A percentile compares a stretch with the other conserved stretches of the same genome.
Evolutionary conservation across 2,113 vertebrate genomes (phyloP).

Genomic region (Eulacestoma nigropectus): DNA sequence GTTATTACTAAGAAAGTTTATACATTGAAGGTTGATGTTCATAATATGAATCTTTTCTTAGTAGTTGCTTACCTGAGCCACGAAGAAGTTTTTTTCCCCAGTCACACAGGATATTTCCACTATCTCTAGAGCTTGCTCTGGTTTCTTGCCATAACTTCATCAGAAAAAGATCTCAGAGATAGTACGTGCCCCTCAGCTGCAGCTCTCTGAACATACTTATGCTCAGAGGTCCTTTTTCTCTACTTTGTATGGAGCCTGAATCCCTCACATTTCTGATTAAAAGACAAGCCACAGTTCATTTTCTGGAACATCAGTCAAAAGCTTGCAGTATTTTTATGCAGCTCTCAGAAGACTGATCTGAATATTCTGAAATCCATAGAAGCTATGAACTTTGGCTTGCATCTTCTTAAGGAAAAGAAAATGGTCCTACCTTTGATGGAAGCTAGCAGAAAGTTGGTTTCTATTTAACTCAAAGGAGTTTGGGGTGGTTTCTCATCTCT

Average conservation of each 20-base stretch:
- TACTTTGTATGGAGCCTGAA: not conserved
- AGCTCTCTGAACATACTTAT: accelerated
- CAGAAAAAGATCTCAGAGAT: not conserved
- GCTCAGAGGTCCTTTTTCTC: not conserved
- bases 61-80: not conserved
- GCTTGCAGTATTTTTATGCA: not conserved
- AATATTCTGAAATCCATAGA: not conserved
- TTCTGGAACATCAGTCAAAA: not conserved
- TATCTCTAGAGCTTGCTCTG: not conserved
- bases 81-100: not conserved
- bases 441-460: not conserved
- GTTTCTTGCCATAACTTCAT: not conserved
- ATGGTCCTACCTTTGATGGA: not conserved
- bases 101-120: not conserved
- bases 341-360: not conserved
- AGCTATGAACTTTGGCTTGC: constrained; percentile 8
- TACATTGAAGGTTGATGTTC: not conserved
- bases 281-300: not conserved
- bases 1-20: not conserved
- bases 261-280: not conserved
- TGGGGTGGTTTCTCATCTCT: not conserved
- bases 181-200: not conserved
- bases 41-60: not conserved
- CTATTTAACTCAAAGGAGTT: not conserved
- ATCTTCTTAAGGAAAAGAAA: not conserved